Percentiles rank a stretch among this genome's conserved stretches.
Evolutionary conservation across 2,113 vertebrate species (phyloP).

Genomic region (Cephalopholis sonnerati): DNA sequence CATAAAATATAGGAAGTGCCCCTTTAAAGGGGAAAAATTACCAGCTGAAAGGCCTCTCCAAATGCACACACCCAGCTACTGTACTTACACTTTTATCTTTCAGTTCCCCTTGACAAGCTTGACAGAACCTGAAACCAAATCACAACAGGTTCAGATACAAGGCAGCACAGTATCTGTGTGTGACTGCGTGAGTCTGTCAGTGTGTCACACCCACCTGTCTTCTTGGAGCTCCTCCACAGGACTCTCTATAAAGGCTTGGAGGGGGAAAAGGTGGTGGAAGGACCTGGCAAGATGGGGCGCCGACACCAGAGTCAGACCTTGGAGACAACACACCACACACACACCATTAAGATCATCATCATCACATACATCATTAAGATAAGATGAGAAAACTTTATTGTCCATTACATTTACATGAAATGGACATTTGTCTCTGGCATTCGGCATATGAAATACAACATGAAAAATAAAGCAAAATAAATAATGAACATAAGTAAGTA

Average conservation of each 20-base stretch:
- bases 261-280: constrained; percentile 98
- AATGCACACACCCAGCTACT: not conserved
- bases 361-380: too few species aligned
- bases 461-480: too few species aligned
- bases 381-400: too few species aligned
- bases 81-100: constrained; percentile 93
- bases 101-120: constrained; percentile 92
- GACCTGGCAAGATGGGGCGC: constrained; percentile 97
- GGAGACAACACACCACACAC: constrained; percentile 17
- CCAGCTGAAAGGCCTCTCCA: not conserved
- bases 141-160: not conserved
- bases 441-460: too few species aligned
- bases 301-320: constrained; percentile 95
- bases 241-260: constrained; percentile 91
- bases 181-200: not conserved
- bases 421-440: too few species aligned
- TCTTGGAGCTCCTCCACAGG: constrained; percentile 83
- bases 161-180: not conserved
- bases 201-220: constrained; percentile 83
- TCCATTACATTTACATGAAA: too few species aligned
- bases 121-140: constrained; percentile 90
- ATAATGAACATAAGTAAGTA: too few species aligned
- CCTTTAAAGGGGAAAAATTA: not conserved
- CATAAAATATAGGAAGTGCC: too few species aligned
- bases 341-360: not conserved